Conservation (phyloP, 1,140 invertebrate genomes). For the Drosophila ogumai region DNA sequence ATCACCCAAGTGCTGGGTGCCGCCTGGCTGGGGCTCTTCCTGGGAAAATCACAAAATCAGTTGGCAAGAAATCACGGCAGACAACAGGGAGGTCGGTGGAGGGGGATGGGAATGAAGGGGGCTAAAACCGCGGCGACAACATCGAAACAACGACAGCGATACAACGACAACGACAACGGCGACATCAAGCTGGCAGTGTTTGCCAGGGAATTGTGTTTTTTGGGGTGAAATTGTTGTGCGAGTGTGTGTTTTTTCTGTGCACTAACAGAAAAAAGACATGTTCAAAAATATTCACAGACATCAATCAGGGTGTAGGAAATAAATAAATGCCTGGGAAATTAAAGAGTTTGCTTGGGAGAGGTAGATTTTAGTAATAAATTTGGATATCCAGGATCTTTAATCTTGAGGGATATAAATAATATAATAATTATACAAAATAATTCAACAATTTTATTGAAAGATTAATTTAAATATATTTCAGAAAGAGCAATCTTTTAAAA, state of each 20-base stretch:
- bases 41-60: constrained; percentile 80
- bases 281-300: neutral
- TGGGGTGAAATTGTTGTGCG: constrained; percentile 15
- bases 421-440: too few species aligned
- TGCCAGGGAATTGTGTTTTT: constrained; percentile 51
- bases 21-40: constrained; percentile 45
- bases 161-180: constrained; percentile 51
- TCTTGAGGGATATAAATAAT: neutral
- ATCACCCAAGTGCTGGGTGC: constrained; percentile 2
- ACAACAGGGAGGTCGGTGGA: neutral
- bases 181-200: constrained; percentile 57
- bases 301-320: neutral
- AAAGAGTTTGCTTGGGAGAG: neutral
- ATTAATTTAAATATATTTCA: too few species aligned
- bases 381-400: neutral
- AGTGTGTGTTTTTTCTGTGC: constrained; percentile 15
- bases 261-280: constrained; percentile 18
- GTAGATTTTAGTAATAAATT: neutral
- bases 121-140: constrained; percentile 49
- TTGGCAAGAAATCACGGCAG: constrained; percentile 77
- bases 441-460: too few species aligned
- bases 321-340: neutral
- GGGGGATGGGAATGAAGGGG: neutral
- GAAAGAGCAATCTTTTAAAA: too few species aligned
- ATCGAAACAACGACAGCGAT: constrained; percentile 41